phyloP scores from a whole-genome alignment of 2,797 vertebrate species.

The Darevskia nairensis region DNA sequence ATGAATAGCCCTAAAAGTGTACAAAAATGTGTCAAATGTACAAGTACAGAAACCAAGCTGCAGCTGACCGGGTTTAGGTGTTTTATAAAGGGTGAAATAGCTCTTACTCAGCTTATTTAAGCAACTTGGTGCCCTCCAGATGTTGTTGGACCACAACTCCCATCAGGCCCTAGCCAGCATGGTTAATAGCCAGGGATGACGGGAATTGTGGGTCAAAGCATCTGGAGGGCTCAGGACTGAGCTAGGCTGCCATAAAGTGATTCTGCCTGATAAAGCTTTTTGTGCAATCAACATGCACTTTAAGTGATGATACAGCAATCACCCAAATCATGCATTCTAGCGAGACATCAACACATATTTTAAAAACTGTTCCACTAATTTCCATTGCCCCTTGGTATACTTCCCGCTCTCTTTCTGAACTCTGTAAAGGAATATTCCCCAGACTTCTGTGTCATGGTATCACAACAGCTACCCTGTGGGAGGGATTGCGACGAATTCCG shows the following conservation, averaged over 20 bases:
- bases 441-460: slow-evolving; percentile 65
- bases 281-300: slow-evolving; percentile 33
- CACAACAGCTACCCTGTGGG: slow-evolving; percentile 54
- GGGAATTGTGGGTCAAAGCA: background rate
- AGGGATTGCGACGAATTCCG: slow-evolving; percentile 68
- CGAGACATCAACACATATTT: slow-evolving; percentile 5
- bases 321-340: background rate
- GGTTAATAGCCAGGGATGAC: background rate
- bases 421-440: slow-evolving; percentile 62
- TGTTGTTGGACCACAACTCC: background rate
- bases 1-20: background rate
- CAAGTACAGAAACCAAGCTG: too few relatives aligned
- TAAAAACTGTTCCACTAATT: background rate
- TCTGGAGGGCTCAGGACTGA: background rate
- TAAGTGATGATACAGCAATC: background rate
- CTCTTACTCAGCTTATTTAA: background rate
- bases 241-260: background rate
- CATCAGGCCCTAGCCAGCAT: background rate
- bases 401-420: slow-evolving; percentile 43
- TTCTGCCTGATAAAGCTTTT: slow-evolving; percentile 22
- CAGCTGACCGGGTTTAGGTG: too few relatives aligned
- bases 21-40: too few relatives aligned
- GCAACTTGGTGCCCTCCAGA: background rate
- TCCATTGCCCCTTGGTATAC: slow-evolving; percentile 1
- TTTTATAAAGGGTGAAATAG: too few relatives aligned